Conservation (phyloP, 2,113 vertebrate species). For the Otolemur garnettii region DNA sequence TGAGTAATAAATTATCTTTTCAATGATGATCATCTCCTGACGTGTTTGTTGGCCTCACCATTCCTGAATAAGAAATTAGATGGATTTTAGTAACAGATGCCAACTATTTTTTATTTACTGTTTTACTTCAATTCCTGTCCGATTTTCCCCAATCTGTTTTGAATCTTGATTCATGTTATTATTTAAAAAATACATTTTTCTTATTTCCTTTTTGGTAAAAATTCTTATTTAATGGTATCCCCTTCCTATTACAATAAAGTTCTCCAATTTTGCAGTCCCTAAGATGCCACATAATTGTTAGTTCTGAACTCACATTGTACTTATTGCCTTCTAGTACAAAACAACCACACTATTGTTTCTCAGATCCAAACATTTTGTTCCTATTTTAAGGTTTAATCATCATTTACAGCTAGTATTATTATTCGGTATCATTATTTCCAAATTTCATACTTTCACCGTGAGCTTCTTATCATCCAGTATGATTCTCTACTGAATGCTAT, state of each 20-base stretch:
- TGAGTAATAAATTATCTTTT: neutral
- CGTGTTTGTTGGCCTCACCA: neutral
- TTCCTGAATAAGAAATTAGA: neutral
- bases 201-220: neutral
- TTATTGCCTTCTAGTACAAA: neutral
- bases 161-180: neutral
- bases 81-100: neutral
- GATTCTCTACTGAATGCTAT: too few species aligned
- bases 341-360: neutral
- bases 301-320: neutral
- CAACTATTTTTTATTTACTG: neutral
- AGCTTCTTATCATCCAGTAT: neutral
- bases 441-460: neutral
- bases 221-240: neutral
- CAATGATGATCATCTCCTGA: neutral
- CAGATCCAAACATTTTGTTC: neutral
- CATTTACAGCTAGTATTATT: neutral
- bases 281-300: neutral
- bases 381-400: neutral
- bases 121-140: neutral
- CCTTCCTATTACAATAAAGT: neutral
- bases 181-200: neutral
- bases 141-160: neutral
- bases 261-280: neutral
- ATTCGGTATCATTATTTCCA: neutral